phyloP scores from a whole-genome alignment of 2,113 vertebrate species.

The Callipepla squamata region DNA sequence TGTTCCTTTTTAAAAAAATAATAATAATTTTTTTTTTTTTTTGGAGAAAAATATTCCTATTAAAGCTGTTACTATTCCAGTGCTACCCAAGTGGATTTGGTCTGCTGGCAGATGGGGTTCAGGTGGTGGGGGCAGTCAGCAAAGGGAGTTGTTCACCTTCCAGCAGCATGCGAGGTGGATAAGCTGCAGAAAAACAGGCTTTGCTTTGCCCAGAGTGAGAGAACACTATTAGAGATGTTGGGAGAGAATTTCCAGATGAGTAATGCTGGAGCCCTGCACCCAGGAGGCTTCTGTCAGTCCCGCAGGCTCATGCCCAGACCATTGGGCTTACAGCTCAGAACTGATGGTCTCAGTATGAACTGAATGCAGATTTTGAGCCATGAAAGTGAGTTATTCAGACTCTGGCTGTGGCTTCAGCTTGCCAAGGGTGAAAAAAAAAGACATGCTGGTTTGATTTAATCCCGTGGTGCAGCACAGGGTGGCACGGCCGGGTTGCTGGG shows the following conservation, averaged over 20 bases:
- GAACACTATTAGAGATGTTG: neutral
- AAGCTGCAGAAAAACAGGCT: neutral
- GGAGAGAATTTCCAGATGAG: neutral
- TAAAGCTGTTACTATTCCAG: conserved; percentile 37
- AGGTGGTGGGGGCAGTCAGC: neutral
- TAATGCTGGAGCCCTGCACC: neutral
- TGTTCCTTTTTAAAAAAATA: neutral
- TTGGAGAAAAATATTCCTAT: neutral
- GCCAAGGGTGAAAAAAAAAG: neutral
- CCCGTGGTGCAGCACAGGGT: fast-evolving
- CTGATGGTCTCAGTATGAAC: fast-evolving
- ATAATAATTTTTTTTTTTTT: neutral
- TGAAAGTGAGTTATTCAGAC: neutral
- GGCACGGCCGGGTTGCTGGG: neutral
- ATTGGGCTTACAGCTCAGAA: neutral
- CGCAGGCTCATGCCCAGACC: neutral
- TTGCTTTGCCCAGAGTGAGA: neutral
- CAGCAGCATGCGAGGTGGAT: neutral
- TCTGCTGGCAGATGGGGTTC: neutral
- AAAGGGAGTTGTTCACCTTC: neutral
- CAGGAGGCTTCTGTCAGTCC: neutral
- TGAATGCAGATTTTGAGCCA: neutral
- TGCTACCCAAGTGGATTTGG: neutral
- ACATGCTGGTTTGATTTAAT: neutral
- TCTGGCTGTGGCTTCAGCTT: neutral